Evolutionary conservation across 2,797 vertebrate species (phyloP).

Genomic region (Taenioides sp.): DNA sequence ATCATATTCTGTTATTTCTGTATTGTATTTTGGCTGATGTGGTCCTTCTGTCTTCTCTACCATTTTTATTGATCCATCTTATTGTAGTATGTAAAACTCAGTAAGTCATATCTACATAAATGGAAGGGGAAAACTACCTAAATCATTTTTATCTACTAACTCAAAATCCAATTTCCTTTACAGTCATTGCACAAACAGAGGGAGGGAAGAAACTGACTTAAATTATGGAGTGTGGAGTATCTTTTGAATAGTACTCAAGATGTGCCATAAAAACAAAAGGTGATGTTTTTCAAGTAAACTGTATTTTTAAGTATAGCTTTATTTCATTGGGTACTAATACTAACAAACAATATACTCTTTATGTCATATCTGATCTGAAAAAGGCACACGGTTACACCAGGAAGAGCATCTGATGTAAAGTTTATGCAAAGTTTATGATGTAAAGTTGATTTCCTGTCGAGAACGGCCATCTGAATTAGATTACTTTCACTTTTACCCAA

Average conservation of each 20-base stretch:
- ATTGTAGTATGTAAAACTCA: background rate
- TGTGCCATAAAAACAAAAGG: background rate
- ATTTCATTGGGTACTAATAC: background rate
- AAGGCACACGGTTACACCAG: background rate
- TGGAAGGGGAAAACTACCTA: no score
- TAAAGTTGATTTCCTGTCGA: background rate
- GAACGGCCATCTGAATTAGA: background rate
- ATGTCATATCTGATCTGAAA: background rate
- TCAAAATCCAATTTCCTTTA: background rate
- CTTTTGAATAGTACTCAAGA: background rate
- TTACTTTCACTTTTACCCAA: background rate
- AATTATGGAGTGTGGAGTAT: background rate
- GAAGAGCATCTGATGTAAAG: background rate
- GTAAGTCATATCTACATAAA: background rate
- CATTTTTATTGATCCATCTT: background rate
- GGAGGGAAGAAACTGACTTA: background rate
- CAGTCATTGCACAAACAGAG: background rate
- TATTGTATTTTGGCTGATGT: constrained; percentile 23
- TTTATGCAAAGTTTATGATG: background rate
- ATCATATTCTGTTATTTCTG: constrained; percentile 57
- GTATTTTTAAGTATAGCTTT: background rate
- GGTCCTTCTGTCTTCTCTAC: background rate
- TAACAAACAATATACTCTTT: background rate
- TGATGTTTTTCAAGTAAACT: background rate
- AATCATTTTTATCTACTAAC: no score